phyloP scores from a whole-genome alignment of 2,797 vertebrate genomes.

The Sciurus carolinensis region DNA sequence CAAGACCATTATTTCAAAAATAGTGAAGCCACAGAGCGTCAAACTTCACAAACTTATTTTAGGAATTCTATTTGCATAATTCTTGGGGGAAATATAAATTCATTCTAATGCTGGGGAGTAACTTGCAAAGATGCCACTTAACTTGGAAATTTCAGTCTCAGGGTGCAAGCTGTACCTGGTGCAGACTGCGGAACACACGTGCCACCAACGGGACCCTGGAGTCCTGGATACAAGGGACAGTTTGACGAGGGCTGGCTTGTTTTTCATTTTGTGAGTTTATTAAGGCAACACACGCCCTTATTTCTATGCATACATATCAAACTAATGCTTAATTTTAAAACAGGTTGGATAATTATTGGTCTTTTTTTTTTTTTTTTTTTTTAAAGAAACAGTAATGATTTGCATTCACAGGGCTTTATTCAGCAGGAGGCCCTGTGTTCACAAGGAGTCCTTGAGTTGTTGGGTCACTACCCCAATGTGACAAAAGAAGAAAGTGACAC shows the following conservation, averaged over 20 bases:
- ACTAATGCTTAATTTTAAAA: constrained; percentile 8
- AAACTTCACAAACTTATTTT: constrained; percentile 52
- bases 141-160: background rate
- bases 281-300: background rate
- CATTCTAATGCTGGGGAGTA: background rate
- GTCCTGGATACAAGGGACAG: background rate
- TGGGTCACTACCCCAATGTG: background rate
- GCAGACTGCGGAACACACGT: background rate
- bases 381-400: background rate
- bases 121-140: background rate
- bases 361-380: background rate
- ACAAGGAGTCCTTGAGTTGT: background rate
- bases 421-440: background rate
- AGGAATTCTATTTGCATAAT: constrained; percentile 62
- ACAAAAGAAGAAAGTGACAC: background rate
- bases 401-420: background rate
- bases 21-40: constrained; percentile 3
- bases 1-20: constrained; percentile 67
- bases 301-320: background rate
- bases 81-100: constrained; percentile 16
- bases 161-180: background rate
- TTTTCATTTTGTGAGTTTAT: background rate
- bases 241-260: background rate
- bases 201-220: rapidly evolving
- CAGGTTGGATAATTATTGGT: background rate